phyloP scores from a whole-genome alignment of 1,140 invertebrate species.

The Asobara japonica region DNA sequence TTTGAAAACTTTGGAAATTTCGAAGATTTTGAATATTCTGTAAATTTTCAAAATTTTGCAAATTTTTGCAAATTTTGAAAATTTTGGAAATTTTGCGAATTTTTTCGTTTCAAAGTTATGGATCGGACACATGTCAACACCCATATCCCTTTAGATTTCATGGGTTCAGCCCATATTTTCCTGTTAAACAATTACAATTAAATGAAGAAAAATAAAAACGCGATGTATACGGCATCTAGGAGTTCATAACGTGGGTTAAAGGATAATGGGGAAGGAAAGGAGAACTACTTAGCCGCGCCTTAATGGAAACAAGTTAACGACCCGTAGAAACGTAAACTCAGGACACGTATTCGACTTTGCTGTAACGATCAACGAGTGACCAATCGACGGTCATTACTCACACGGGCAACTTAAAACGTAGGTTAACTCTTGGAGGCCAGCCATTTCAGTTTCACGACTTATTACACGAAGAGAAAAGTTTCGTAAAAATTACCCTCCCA shows the following conservation, averaged over 20 bases:
- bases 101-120: too few species aligned
- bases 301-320: slow-evolving; percentile 63
- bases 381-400: slow-evolving; percentile 60
- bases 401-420: neutral
- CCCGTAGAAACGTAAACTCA: slow-evolving; percentile 59
- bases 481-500: neutral
- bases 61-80: too few species aligned
- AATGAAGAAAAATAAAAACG: neutral
- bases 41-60: too few species aligned
- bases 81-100: too few species aligned
- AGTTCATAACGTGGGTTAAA: slow-evolving; percentile 2
- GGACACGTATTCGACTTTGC: slow-evolving; percentile 54
- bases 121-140: too few species aligned
- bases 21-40: too few species aligned
- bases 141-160: too few species aligned
- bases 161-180: too few species aligned
- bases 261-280: slow-evolving; percentile 44
- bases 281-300: slow-evolving; percentile 47
- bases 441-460: too few species aligned
- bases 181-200: neutral
- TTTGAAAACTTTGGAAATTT: too few species aligned
- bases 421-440: too few species aligned
- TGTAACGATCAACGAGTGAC: slow-evolving; percentile 60
- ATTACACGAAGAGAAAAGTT: too few species aligned
- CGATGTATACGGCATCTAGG: neutral